Percentiles rank a stretch among this genome's conserved stretches.
These are phyloP conservation scores for Cotesia glomerata DNA, from an alignment of 1,140 invertebrate genomes.

Conservation along the genomic window DNA sequence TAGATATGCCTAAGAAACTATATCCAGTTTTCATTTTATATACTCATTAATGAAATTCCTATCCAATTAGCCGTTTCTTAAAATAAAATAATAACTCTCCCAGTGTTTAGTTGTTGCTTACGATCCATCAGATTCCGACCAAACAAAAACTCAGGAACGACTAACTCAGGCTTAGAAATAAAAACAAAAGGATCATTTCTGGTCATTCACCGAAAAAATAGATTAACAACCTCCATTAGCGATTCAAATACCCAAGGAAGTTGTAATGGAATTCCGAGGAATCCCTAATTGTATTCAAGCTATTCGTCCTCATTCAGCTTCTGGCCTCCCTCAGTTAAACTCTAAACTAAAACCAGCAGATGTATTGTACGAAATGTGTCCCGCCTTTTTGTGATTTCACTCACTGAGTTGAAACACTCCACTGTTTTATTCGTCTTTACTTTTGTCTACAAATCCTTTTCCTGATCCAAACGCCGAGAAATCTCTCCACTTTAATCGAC, in stretches of 20 bases:
- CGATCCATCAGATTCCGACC: too few relatives aligned
- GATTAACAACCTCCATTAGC: too few relatives aligned
- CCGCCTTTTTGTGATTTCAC: conserved; percentile 3
- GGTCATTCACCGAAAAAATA: too few relatives aligned
- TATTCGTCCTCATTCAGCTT: background rate
- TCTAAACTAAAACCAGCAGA: too few relatives aligned
- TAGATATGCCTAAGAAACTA: conserved; percentile 1
- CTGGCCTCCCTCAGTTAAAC: background rate
- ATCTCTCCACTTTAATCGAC: background rate
- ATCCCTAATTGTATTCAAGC: background rate
- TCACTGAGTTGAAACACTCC: background rate
- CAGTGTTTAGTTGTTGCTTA: too few relatives aligned
- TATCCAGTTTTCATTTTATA: background rate
- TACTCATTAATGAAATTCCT: too few relatives aligned
- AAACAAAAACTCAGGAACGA: too few relatives aligned
- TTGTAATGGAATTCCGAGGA: background rate
- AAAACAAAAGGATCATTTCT: too few relatives aligned
- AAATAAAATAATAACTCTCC: too few relatives aligned
- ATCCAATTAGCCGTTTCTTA: too few relatives aligned
- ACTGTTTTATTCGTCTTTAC: background rate
- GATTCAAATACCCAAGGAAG: too few relatives aligned
- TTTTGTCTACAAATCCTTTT: background rate
- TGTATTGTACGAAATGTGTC: background rate
- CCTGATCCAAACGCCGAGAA: background rate
- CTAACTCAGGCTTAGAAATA: too few relatives aligned